These are phyloP conservation scores for Trissoscelio sp. DNA, from an alignment of 2,888 invertebrate species.

Conservation along the genomic window DNA sequence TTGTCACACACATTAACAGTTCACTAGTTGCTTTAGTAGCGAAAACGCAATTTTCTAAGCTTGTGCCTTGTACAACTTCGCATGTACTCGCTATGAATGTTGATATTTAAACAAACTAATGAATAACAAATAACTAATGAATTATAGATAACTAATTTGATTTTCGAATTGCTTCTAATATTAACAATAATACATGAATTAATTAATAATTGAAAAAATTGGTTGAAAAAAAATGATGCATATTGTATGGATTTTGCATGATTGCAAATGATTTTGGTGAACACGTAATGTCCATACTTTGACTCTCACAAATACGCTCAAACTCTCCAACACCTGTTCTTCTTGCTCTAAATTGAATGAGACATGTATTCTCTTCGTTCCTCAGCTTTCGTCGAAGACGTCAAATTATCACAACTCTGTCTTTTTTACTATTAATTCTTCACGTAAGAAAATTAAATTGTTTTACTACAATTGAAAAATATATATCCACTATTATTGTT, in stretches of 20 bases:
- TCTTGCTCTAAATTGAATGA: constrained; percentile 78
- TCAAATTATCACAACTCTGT: constrained; percentile 60
- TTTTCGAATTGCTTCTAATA: too few relatives aligned
- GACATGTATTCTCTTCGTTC: constrained; percentile 68
- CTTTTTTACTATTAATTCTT: constrained; percentile 40
- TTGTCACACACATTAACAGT: background rate
- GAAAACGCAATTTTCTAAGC: background rate
- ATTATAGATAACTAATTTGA: too few relatives aligned
- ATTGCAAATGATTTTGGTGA: constrained; percentile 46
- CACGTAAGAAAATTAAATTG: constrained; percentile 51
- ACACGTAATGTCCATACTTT: constrained; percentile 68
- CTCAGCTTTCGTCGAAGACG: constrained; percentile 73
- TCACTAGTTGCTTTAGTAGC: background rate
- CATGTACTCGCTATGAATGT: background rate
- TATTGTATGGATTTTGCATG: constrained; percentile 43
- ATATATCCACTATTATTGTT: constrained; percentile 28
- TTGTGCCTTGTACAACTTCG: background rate
- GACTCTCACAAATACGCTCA: constrained; percentile 70
- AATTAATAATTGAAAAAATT: too few relatives aligned
- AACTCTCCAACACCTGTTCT: constrained; percentile 78
- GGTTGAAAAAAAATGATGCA: background rate
- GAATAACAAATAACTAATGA: too few relatives aligned
- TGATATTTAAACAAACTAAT: too few relatives aligned
- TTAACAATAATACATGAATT: too few relatives aligned
- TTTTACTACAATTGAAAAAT: constrained; percentile 28